Evolutionary conservation across 2,888 invertebrate genomes (phyloP).

Genomic region (Agrochola macilenta): DNA sequence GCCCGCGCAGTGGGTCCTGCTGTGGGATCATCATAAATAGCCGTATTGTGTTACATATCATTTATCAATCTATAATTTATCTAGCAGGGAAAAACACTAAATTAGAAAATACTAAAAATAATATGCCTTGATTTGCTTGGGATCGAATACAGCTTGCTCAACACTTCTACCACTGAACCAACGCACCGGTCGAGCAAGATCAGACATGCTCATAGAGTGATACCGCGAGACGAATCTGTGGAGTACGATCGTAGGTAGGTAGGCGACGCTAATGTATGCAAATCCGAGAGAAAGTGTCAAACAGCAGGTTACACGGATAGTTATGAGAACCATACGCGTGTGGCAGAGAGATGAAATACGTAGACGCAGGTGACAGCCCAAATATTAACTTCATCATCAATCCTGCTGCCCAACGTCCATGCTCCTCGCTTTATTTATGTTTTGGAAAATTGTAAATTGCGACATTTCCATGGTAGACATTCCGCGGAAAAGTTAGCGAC

Average conservation of each 20-base stretch:
- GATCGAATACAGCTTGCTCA: neutral
- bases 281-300: conserved; percentile 39
- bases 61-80: neutral
- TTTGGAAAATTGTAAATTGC: neutral
- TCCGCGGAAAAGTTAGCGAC: neutral
- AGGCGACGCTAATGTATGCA: conserved; percentile 9
- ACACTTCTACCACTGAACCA: neutral
- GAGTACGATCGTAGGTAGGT: neutral
- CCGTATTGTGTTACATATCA: neutral
- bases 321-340: neutral
- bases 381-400: neutral
- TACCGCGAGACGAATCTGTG: neutral
- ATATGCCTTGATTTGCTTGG: neutral
- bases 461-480: too few species aligned
- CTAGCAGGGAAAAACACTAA: neutral
- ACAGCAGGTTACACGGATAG: too few species aligned
- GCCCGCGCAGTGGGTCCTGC: neutral
- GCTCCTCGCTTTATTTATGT: neutral
- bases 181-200: neutral
- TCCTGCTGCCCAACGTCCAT: neutral
- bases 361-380: neutral
- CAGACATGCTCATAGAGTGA: neutral
- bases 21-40: neutral
- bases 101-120: too few species aligned
- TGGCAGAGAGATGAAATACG: accelerated